Percentiles rank a stretch among this genome's conserved stretches.
These are phyloP conservation scores for Nemoura dubitans DNA, from an alignment of 2,888 invertebrate species.

Conservation along the genomic window DNA sequence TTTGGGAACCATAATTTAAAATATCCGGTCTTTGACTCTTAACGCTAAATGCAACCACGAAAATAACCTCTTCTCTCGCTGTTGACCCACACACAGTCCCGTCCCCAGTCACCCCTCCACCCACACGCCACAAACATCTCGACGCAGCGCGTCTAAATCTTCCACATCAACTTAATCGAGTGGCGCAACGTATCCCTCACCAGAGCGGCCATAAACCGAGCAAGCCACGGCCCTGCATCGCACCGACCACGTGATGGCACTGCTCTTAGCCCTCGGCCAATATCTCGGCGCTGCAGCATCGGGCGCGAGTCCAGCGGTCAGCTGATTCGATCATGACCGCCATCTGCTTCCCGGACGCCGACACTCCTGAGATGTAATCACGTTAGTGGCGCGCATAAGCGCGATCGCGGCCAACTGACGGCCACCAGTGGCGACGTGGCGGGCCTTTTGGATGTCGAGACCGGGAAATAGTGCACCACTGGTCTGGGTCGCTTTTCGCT, in stretches of 20 bases:
- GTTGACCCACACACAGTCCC: too few species aligned
- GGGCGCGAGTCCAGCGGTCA: not conserved
- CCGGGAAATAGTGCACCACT: too few species aligned
- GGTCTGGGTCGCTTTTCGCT: too few species aligned
- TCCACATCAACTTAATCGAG: too few species aligned
- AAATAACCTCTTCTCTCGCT: too few species aligned
- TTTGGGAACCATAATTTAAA: too few species aligned
- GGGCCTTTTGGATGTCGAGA: not conserved
- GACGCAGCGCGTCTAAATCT: too few species aligned
- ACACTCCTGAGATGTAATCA: not conserved
- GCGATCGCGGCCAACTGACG: not conserved
- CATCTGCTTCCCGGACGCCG: not conserved
- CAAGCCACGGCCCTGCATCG: not conserved
- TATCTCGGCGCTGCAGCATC: not conserved
- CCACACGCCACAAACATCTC: too few species aligned
- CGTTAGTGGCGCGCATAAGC: not conserved
- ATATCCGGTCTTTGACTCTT: too few species aligned
- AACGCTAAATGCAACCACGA: too few species aligned
- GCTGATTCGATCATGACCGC: not conserved
- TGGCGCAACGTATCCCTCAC: too few species aligned
- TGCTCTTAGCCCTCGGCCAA: not conserved
- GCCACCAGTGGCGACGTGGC: not conserved
- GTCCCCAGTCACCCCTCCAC: too few species aligned
- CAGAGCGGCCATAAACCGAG: not conserved
- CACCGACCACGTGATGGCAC: not conserved